A percentile compares a stretch with the other conserved stretches of the same genome.
Evolutionary conservation across 2,113 vertebrate species (phyloP).

Genomic region (Paralichthys olivaceus): DNA sequence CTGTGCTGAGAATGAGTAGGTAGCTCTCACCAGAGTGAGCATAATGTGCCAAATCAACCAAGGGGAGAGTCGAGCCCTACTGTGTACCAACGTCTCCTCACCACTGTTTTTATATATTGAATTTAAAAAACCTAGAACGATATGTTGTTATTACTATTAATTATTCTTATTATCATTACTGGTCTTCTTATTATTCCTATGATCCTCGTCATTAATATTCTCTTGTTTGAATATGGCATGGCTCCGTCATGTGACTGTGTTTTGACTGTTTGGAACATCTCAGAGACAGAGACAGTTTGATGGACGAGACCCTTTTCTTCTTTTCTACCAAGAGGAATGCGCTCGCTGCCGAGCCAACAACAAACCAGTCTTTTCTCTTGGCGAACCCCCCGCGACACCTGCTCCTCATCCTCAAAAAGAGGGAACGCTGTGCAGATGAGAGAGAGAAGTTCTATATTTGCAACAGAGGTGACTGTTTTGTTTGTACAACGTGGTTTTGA

Average conservation of each 20-base stretch:
- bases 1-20: conserved; percentile 69
- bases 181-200: conserved; percentile 73
- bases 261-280: conserved; percentile 70
- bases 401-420: conserved; percentile 56
- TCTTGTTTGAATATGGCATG: conserved; percentile 76
- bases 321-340: conserved; percentile 68
- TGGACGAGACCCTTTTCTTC: conserved; percentile 58
- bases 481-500: conserved; percentile 76
- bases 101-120: conserved; percentile 73
- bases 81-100: conserved; percentile 69
- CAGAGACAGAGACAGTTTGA: conserved; percentile 45
- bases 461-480: conserved; percentile 75
- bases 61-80: conserved; percentile 60
- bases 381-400: conserved; percentile 43
- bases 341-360: conserved; percentile 60
- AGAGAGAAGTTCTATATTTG: conserved; percentile 79
- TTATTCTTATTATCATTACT: conserved; percentile 76
- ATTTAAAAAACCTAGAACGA: conserved; percentile 64
- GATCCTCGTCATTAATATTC: conserved; percentile 66
- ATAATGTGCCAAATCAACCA: conserved; percentile 77
- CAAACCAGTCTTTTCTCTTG: conserved; percentile 60
- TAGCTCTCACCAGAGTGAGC: conserved; percentile 64
- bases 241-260: conserved; percentile 73
- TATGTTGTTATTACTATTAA: conserved; percentile 76
- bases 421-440: conserved; percentile 69